Conservation (phyloP, 1,140 invertebrate genomes). For the Bombus pyrosoma region DNA sequence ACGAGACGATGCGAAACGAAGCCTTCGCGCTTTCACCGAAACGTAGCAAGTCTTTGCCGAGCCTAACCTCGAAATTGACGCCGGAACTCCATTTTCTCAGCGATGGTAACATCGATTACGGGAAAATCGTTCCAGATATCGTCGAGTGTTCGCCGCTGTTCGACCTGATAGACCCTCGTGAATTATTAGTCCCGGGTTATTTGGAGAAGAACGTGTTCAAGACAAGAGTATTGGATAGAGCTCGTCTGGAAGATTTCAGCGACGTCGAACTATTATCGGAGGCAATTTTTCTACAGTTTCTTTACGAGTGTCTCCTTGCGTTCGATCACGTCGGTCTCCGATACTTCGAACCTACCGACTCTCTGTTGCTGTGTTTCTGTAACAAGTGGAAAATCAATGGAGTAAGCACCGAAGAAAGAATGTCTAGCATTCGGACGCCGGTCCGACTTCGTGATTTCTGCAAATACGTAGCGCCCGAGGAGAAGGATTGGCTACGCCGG, state of each 20-base stretch:
- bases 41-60: conserved; percentile 10
- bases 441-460: conserved; percentile 83
- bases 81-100: conserved; percentile 17
- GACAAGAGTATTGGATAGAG: neutral
- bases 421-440: conserved; percentile 81
- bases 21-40: fast-evolving
- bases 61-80: neutral
- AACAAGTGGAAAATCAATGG: conserved; percentile 76
- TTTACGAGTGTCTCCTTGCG: conserved; percentile 80
- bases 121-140: neutral
- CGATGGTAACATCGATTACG: conserved; percentile 51
- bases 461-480: conserved; percentile 82
- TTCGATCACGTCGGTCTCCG: conserved; percentile 77
- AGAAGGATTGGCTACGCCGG: conserved; percentile 81
- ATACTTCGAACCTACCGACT: conserved; percentile 78
- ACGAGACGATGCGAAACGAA: neutral
- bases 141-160: conserved; percentile 45
- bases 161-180: conserved; percentile 51
- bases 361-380: conserved; percentile 79
- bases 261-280: conserved; percentile 61
- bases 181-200: conserved; percentile 58
- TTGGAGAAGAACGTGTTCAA: conserved; percentile 38
- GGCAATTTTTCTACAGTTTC: conserved; percentile 61
- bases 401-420: conserved; percentile 75
- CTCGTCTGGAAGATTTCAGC: conserved; percentile 63